phyloP scores from a whole-genome alignment of 2,797 vertebrate genomes.

The Sarcophilus harrisii region DNA sequence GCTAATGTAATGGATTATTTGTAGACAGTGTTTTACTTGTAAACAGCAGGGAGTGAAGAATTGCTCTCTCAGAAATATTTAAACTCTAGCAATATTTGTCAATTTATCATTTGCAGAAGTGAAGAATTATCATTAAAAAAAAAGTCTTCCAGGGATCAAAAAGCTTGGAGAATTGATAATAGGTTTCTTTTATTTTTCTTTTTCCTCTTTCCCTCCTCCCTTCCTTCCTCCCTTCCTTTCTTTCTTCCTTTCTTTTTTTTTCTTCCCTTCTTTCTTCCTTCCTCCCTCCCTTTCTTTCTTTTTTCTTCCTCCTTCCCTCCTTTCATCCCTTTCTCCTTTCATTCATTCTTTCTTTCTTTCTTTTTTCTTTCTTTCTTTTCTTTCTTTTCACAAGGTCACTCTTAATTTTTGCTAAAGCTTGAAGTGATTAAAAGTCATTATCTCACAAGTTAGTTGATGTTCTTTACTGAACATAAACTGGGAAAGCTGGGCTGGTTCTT shows the following conservation, averaged over 20 bases:
- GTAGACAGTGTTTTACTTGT: conserved; percentile 86
- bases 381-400: conserved; percentile 65
- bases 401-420: conserved; percentile 59
- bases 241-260: conserved; percentile 30
- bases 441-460: background rate
- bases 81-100: conserved; percentile 84
- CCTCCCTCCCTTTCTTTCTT: too few species aligned
- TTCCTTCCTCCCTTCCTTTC: conserved; percentile 51
- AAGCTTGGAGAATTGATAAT: conserved; percentile 66
- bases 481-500: conserved; percentile 7
- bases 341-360: too few species aligned
- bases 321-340: background rate
- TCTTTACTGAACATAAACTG: background rate
- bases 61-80: conserved; percentile 85
- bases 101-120: conserved; percentile 81
- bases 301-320: too few species aligned
- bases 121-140: conserved; percentile 71
- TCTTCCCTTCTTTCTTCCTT: too few species aligned
- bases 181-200: conserved; percentile 55
- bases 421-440: conserved; percentile 68
- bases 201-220: conserved; percentile 36
- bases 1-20: conserved; percentile 88
- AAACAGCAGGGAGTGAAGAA: conserved; percentile 87
- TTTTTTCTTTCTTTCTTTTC: too few species aligned
- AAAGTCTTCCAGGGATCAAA: conserved; percentile 50